A percentile compares a stretch with the other conserved stretches of the same genome.
These are phyloP conservation scores for Temnothorax longispinosus DNA, from an alignment of 1,140 invertebrate genomes.

Conservation along the genomic window DNA sequence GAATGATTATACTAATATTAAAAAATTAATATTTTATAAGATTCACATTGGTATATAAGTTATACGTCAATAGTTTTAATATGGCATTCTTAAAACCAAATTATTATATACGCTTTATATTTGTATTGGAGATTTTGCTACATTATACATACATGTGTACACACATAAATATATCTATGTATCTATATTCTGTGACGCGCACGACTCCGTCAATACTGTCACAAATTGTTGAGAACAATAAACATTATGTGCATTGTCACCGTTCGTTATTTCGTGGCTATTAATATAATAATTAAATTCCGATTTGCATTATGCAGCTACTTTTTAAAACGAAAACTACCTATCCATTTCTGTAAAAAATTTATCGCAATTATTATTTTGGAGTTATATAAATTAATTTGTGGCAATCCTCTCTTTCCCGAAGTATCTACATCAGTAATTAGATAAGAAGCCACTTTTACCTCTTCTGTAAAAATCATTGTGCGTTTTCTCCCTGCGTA, in stretches of 20 bases:
- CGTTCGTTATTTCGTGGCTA: background rate
- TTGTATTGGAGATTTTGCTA: slow-evolving; percentile 76
- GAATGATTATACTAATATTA: background rate
- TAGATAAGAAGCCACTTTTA: background rate
- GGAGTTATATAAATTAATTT: slow-evolving; percentile 25
- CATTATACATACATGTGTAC: slow-evolving; percentile 68
- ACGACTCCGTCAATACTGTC: slow-evolving; percentile 50
- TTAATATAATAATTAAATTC: background rate
- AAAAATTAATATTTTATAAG: slow-evolving; percentile 49
- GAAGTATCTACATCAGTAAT: background rate
- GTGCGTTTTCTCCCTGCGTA: background rate
- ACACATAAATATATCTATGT: slow-evolving; percentile 49
- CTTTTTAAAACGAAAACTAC: background rate
- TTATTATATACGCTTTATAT: slow-evolving; percentile 70
- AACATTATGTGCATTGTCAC: slow-evolving; percentile 59
- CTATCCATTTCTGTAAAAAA: background rate
- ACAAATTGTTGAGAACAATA: slow-evolving; percentile 69
- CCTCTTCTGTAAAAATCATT: background rate
- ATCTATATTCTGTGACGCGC: slow-evolving; percentile 37
- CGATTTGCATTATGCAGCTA: background rate
- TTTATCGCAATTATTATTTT: background rate
- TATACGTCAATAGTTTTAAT: slow-evolving; percentile 39
- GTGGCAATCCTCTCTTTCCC: background rate
- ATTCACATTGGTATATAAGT: background rate
- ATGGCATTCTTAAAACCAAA: slow-evolving; percentile 31